A percentile compares a stretch with the other conserved stretches of the same genome.
phyloP scores from a whole-genome alignment of 2,888 invertebrate genomes.

The Sarcophaga carnaria region DNA sequence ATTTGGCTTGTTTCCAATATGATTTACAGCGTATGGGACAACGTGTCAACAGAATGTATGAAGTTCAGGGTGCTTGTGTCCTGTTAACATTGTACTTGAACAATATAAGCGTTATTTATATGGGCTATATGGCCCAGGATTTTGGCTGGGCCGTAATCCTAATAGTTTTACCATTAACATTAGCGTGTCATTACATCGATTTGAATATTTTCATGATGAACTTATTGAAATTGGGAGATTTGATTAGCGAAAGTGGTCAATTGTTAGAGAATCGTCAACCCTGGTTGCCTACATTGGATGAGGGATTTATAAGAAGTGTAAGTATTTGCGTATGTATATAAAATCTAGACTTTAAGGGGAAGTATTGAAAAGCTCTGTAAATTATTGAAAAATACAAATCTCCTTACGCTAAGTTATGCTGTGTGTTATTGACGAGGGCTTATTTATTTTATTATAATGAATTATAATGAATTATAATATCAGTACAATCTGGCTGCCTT shows the following conservation, averaged over 20 bases:
- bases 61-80: conserved; percentile 39
- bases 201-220: conserved; percentile 5
- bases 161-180: not conserved
- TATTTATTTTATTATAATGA: too few relatives aligned
- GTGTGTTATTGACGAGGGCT: too few relatives aligned
- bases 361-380: not conserved
- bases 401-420: too few relatives aligned
- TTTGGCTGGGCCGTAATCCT: not conserved
- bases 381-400: not conserved
- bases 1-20: conserved; percentile 30
- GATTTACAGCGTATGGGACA: not conserved
- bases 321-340: not conserved
- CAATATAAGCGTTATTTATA: conserved; percentile 48
- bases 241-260: not conserved
- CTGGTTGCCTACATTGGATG: conserved; percentile 31
- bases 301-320: conserved; percentile 51
- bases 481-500: not conserved
- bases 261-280: conserved; percentile 37
- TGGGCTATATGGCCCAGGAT: conserved; percentile 11
- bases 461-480: too few relatives aligned
- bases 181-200: conserved; percentile 29
- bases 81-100: conserved; percentile 42
- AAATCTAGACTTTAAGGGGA: too few relatives aligned
- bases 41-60: conserved; percentile 42
- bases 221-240: conserved; percentile 32